Evolutionary conservation across 2,797 vertebrate genomes (phyloP).

Genomic region (Orientallactaga sibirica): DNA sequence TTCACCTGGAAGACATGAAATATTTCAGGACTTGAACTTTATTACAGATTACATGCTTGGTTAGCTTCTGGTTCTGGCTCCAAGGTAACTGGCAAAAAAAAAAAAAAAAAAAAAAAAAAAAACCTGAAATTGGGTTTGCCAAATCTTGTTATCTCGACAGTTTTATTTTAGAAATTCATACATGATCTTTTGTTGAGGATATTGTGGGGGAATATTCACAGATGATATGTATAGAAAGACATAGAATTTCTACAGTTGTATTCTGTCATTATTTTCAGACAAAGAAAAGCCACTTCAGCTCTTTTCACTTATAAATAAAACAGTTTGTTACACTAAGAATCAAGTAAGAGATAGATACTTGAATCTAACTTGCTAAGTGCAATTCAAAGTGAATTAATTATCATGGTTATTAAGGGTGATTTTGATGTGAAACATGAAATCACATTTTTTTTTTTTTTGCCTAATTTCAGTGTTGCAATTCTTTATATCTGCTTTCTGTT

Average conservation of each 20-base stretch:
- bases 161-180: constrained; percentile 15
- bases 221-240: neutral
- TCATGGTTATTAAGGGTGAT: neutral
- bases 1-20: neutral
- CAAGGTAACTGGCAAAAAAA: neutral
- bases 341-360: constrained; percentile 18
- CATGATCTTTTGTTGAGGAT: neutral
- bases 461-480: neutral
- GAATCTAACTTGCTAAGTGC: neutral
- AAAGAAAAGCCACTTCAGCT: neutral
- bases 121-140: neutral
- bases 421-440: constrained; percentile 4
- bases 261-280: neutral
- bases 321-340: neutral
- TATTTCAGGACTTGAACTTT: neutral
- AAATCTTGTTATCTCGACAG: constrained; percentile 11
- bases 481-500: neutral
- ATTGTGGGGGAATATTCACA: neutral
- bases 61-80: neutral
- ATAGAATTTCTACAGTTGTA: neutral
- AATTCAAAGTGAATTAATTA: constrained; percentile 6
- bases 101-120: neutral
- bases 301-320: neutral
- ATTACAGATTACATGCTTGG: neutral
- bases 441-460: neutral